Base-by-base conservation (phyloP, 2,888 invertebrate genomes). In the Drosophila fungiperda region DNA sequence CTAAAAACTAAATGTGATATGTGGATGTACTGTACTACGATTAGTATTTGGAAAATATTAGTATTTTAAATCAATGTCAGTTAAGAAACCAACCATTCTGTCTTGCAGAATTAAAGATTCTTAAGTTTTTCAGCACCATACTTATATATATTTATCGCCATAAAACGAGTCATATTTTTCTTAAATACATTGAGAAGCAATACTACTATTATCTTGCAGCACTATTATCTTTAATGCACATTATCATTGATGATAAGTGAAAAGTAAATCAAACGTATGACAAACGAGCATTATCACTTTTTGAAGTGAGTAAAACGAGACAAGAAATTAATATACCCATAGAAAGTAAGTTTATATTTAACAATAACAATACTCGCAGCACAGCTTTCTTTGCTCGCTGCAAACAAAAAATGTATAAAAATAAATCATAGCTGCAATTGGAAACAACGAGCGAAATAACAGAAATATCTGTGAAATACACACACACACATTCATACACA, bases 401-500 rank as follows among this genome's bases (percentile, higher is more conserved):
- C 57, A 54, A 75, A 68, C 32, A 61, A 55, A 23, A 23, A 71
- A 67, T 69, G 59, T 88, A 86, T 85, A 88, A 82, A 85, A 85
- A 85, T 85, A 85, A 85, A 83, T 74, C 68, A 79, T 68, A 78
- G 86, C 88, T 85, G 86, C 79, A 87, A 73, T 82, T 82, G 74
- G 83, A 75, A 83, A 76, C 76, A 82, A 69, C 63, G 62, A 65
- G 38, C 11, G 53, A 40, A 26, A 40, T 32, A 62, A 36, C 29
- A 57, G 32, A 50, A 68, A 61, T 49, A 32, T 40, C n/a, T 55
- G 15, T 40, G 9, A 40, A 40, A 29, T 33, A 9, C 29, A 23
- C 26, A 40, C 26, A 40, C 6, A 40, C n/a, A 40, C n/a, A 17
- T 17, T n/a, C n/a, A 40, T 17, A 50, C 11, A 50, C 7, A n/a